phyloP scores from a whole-genome alignment of 2,888 invertebrate genomes.

The Gymnoscelis rufifasciata region DNA sequence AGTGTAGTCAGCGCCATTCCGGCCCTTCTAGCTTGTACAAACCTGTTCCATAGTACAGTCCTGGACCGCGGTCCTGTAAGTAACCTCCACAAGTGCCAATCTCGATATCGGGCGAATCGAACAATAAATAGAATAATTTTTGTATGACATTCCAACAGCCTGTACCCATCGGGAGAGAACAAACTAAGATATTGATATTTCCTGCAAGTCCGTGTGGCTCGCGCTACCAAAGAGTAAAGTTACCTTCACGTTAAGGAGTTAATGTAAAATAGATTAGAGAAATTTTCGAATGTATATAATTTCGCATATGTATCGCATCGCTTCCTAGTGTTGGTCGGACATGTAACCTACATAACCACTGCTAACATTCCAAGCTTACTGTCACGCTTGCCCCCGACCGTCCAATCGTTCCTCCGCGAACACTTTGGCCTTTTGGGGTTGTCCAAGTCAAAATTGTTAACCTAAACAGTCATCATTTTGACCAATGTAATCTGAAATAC shows the following conservation, averaged over 20 bases:
- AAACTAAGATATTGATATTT: conserved; percentile 42
- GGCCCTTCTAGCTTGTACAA: conserved; percentile 24
- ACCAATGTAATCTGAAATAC: conserved; percentile 75
- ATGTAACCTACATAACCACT: conserved; percentile 28
- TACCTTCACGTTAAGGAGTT: conserved; percentile 71
- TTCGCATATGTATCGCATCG: conserved; percentile 67
- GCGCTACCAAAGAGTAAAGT: conserved; percentile 77
- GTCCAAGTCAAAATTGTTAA: conserved; percentile 43
- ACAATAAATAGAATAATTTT: conserved; percentile 57
- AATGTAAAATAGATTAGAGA: conserved; percentile 67
- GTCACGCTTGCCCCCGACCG: conserved; percentile 46
- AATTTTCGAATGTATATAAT: conserved; percentile 63
- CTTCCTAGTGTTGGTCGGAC: conserved; percentile 35
- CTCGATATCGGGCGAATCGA: conserved; percentile 42
- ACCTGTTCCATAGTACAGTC: conserved; percentile 20
- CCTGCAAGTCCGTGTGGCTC: conserved; percentile 54
- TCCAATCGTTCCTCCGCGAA: background rate
- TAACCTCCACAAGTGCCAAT: conserved; percentile 70
- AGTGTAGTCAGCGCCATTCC: conserved; percentile 34
- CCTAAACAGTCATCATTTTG: conserved; percentile 69
- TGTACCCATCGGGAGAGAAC: conserved; percentile 31
- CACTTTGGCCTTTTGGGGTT: conserved; percentile 11
- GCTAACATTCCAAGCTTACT: conserved; percentile 69
- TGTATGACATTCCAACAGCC: conserved; percentile 56
- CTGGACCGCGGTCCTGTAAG: conserved; percentile 24